Evolutionary conservation across 2,888 invertebrate species (phyloP), one percentile per base, ranked within the genome.

Genomic region (Linyphia triangularis): DNA sequence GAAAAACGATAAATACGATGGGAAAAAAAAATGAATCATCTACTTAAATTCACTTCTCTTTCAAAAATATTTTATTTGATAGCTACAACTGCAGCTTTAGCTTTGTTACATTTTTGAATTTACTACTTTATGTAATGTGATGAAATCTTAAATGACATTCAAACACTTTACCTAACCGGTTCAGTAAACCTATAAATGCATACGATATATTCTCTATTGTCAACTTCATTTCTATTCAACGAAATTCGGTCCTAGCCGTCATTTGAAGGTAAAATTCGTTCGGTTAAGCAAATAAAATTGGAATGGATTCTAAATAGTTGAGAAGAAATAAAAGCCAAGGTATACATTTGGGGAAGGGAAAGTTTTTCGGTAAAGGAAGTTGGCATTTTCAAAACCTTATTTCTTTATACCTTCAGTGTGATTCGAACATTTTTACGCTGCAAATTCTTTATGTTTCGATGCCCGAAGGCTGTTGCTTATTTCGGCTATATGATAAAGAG

Each of bases 211-310:
- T 28, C 26, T 69, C 24, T 16, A 43, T 24, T 37, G 70, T 16
- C 19, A 70, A 13, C 24, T 24, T 24, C 16, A 51, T 70, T 26
- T 43, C 22, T 24, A 24, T 70, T 69, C 22, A 22, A n/a, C 33
- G 57, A 26, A 73, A 57, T 28, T 24, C 19, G 5, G 26, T 22
- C 22, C 30, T 75, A 33, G 30, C 57, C 59, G 13, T 26, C 57
- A 28, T 33, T 59, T 59, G 22, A 57, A 73, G 33, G 33, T 59
- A 73, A 63, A 63, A 40, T 61, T 63, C n/a, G 33, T 33, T 61
- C 26, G 61, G 37, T 61, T 77, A 77, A 61, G 63, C 63, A 61
- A 37, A 63, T 63, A 77, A 77, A 77, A 63, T 37, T 37, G 37
- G 37, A 33, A 40, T 13, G 9, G 63, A 77, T 26, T 77, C 40